phyloP scores from a whole-genome alignment of 2,113 vertebrate genomes.

The Cariama cristata region DNA sequence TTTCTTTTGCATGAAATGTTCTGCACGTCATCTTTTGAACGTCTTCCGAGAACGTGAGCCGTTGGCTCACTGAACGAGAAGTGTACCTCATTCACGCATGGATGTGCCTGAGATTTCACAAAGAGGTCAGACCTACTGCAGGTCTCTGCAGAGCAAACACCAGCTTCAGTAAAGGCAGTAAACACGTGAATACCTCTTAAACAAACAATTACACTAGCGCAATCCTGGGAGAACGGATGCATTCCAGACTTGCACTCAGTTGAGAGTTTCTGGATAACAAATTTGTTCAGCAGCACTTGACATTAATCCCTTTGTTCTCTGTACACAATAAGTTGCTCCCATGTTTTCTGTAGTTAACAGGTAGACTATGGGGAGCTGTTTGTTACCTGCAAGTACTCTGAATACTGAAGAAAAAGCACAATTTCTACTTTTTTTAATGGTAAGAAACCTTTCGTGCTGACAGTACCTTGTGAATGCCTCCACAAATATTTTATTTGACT shows the following conservation, averaged over 20 bases:
- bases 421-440: background rate
- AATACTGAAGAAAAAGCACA: background rate
- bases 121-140: background rate
- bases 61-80: background rate
- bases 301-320: constrained; percentile 10
- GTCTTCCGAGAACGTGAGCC: background rate
- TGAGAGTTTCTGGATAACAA: constrained; percentile 2
- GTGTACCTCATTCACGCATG: background rate
- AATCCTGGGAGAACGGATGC: background rate
- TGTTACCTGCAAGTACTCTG: background rate
- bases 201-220: background rate
- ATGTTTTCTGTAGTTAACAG: background rate
- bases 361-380: background rate
- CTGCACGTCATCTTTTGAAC: rapidly evolving
- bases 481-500: background rate
- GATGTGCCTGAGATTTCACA: background rate
- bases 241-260: constrained; percentile 16
- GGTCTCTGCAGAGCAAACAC: constrained; percentile 35
- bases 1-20: background rate
- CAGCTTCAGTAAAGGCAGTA: constrained; percentile 4
- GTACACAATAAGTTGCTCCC: background rate
- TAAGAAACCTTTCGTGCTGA: background rate
- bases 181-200: background rate
- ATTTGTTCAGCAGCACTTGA: constrained; percentile 29
- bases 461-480: background rate